These are phyloP conservation scores for Drosophila nebulosa DNA, from an alignment of 1,140 invertebrate genomes.

Conservation along the genomic window DNA sequence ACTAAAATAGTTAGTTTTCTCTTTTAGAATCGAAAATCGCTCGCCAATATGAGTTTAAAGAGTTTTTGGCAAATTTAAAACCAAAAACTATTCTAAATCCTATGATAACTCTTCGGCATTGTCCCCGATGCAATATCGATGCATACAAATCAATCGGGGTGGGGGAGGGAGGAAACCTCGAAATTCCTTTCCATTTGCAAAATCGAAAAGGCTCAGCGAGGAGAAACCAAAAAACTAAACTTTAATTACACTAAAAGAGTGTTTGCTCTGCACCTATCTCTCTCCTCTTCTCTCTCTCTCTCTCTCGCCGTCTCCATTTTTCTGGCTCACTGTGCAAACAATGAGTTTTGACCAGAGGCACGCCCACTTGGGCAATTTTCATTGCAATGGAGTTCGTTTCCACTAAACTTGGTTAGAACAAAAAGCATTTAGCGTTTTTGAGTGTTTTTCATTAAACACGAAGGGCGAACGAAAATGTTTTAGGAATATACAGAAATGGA, in stretches of 20 bases:
- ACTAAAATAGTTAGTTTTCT: too few relatives aligned
- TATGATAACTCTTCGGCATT: neutral
- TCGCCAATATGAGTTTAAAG: neutral
- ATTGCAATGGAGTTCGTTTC: constrained; percentile 27
- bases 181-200: neutral
- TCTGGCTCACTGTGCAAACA: constrained; percentile 32
- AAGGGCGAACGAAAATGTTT: constrained; percentile 55
- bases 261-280: constrained; percentile 25
- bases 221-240: constrained; percentile 49
- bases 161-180: neutral
- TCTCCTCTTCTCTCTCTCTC: neutral
- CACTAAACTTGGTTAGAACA: constrained; percentile 69
- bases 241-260: constrained; percentile 70
- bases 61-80: neutral
- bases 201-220: neutral
- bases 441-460: constrained; percentile 51
- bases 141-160: neutral
- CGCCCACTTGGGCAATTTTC: constrained; percentile 7
- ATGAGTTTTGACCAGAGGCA: constrained; percentile 43
- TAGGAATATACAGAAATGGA: constrained; percentile 66
- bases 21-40: neutral
- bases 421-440: constrained; percentile 54
- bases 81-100: neutral
- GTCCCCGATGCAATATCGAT: neutral
- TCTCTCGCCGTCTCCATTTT: constrained; percentile 7